These are phyloP conservation scores for Erynnis tages DNA, from an alignment of 2,888 invertebrate species.

Conservation along the genomic window DNA sequence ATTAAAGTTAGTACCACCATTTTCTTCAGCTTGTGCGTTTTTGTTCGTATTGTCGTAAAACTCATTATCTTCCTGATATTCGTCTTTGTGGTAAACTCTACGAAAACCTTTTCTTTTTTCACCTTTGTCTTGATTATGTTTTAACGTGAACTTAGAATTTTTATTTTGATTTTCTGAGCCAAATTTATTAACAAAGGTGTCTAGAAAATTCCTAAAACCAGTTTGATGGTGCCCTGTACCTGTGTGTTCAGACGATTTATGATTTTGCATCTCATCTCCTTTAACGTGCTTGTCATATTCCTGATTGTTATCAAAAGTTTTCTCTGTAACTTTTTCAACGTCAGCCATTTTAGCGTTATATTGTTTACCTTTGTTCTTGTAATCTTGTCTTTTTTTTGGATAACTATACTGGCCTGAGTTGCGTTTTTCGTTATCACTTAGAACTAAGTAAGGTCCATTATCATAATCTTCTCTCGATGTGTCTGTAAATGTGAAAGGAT, in stretches of 20 bases:
- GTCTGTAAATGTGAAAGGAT: conserved; percentile 56
- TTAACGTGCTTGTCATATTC: conserved; percentile 45
- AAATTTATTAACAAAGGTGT: conserved; percentile 62
- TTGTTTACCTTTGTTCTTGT: not conserved
- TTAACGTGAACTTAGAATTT: conserved; percentile 46
- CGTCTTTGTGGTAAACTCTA: conserved; percentile 68
- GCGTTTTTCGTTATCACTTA: conserved; percentile 38
- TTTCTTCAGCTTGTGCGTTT: conserved; percentile 49
- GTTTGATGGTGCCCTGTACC: conserved; percentile 43
- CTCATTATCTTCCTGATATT: conserved; percentile 68
- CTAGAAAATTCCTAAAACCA: conserved; percentile 58
- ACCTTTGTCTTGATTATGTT: conserved; percentile 54
- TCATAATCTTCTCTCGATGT: conserved; percentile 58
- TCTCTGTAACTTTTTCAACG: conserved; percentile 34
- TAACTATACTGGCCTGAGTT: conserved; percentile 36
- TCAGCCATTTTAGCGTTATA: not conserved
- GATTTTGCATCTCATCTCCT: conserved; percentile 39
- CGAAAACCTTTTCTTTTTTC: conserved; percentile 63
- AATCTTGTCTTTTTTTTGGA: conserved; percentile 1
- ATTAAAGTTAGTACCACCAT: conserved; percentile 44
- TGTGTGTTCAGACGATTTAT: conserved; percentile 40
- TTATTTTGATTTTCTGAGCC: conserved; percentile 54
- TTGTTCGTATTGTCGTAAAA: conserved; percentile 63
- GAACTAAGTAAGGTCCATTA: conserved; percentile 35
- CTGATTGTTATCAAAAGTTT: conserved; percentile 39